Percentiles rank a stretch among this genome's conserved stretches.
Conservation (phyloP, 2,113 vertebrate species). For the Prolemur simus region DNA sequence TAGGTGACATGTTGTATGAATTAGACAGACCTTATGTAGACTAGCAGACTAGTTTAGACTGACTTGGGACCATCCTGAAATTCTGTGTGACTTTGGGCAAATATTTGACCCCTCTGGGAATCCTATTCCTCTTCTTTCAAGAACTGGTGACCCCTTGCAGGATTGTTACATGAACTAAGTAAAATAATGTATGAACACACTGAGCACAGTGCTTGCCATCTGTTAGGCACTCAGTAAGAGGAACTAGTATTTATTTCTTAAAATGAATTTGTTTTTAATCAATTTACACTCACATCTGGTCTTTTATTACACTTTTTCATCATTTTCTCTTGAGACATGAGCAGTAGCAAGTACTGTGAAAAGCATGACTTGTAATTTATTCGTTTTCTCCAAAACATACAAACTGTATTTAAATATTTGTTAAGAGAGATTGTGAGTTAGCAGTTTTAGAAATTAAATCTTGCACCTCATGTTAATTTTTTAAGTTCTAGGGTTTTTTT, state of each 20-base stretch:
- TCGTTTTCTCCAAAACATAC: neutral
- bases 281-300: neutral
- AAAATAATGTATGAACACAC: neutral
- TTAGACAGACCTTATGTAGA: neutral
- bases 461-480: neutral
- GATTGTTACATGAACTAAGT: neutral
- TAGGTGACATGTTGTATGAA: neutral
- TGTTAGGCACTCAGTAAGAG: neutral
- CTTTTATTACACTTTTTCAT: neutral
- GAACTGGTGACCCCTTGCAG: neutral
- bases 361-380: conserved; percentile 18
- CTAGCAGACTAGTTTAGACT: neutral
- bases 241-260: conserved; percentile 17
- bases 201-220: neutral
- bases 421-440: neutral
- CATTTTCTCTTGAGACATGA: conserved; percentile 1
- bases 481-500: neutral
- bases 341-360: neutral
- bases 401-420: conserved; percentile 23
- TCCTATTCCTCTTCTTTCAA: neutral
- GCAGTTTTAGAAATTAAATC: conserved; percentile 34
- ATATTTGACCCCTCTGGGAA: neutral
- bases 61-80: neutral
- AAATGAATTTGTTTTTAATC: conserved; percentile 35
- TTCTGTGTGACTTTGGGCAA: neutral